phyloP scores from a whole-genome alignment of 2,888 invertebrate genomes.

The Eupithecia dodoneata region DNA sequence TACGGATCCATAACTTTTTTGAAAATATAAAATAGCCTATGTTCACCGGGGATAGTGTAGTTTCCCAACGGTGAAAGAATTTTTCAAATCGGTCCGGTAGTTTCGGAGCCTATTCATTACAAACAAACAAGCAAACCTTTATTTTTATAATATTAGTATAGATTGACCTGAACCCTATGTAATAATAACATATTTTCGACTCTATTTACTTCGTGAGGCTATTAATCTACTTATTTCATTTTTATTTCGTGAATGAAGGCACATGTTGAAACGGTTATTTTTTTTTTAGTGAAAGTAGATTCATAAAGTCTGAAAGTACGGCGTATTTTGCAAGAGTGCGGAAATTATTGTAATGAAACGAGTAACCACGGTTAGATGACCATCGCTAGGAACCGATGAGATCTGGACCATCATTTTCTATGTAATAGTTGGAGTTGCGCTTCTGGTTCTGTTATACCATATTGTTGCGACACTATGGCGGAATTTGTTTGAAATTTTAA shows the following conservation, averaged over 20 bases:
- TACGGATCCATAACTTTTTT: too few species aligned
- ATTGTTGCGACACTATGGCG: conserved; percentile 22
- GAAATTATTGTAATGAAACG: conserved; percentile 40
- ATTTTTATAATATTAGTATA: too few species aligned
- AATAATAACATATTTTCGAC: neutral
- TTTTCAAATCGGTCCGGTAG: too few species aligned
- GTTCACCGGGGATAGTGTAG: too few species aligned
- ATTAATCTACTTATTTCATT: neutral
- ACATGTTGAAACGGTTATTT: neutral
- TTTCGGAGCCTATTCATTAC: too few species aligned
- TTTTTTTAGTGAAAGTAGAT: conserved; percentile 8
- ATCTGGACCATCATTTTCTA: conserved; percentile 39
- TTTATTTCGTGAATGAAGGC: conserved; percentile 1
- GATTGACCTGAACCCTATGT: neutral
- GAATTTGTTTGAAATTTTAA: too few species aligned
- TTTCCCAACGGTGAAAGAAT: too few species aligned
- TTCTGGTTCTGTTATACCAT: conserved; percentile 44
- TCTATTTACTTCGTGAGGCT: neutral
- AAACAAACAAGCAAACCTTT: too few species aligned
- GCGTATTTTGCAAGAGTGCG: conserved; percentile 28
- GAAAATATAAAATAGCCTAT: too few species aligned
- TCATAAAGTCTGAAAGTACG: neutral
- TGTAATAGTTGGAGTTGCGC: conserved; percentile 43
- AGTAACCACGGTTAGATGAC: conserved; percentile 45
- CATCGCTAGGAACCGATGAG: conserved; percentile 54